A percentile compares a stretch with the other conserved stretches of the same genome.
These are phyloP conservation scores for Oriolus oriolus DNA, from an alignment of 2,113 vertebrate species.

Conservation along the genomic window DNA sequence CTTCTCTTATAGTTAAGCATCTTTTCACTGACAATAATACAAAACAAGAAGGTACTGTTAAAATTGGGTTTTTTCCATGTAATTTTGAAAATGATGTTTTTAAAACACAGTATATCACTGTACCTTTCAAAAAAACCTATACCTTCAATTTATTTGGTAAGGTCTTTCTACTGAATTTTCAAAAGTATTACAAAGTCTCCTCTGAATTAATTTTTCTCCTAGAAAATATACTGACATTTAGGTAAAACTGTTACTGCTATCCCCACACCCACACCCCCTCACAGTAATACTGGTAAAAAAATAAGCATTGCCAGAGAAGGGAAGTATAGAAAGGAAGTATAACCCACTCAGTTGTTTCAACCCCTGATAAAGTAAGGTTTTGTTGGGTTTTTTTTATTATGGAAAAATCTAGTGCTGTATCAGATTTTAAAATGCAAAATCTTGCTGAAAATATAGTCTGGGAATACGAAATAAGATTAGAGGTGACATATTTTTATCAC, in stretches of 20 bases:
- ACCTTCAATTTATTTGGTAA: neutral
- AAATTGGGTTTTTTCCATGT: neutral
- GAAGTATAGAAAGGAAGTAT: neutral
- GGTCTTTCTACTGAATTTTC: neutral
- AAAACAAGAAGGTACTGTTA: neutral
- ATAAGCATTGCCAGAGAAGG: neutral
- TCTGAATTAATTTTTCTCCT: neutral
- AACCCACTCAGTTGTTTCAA: neutral
- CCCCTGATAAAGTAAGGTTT: neutral
- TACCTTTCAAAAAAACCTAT: neutral
- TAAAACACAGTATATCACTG: neutral
- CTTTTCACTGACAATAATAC: neutral
- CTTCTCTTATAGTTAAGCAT: neutral
- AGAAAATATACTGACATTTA: neutral
- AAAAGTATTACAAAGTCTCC: neutral
- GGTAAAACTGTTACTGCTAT: neutral
- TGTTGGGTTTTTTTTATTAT: neutral
- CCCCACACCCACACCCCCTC: fast-evolving
- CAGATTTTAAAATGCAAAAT: neutral
- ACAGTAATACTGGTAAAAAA: neutral
- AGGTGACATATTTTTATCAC: constrained; percentile 50
- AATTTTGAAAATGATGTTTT: neutral
- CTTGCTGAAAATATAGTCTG: constrained; percentile 33
- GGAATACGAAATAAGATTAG: constrained; percentile 50
- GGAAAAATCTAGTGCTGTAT: neutral